Base-by-base conservation (phyloP, 2,113 vertebrate species). In the Phycodurus eques region DNA sequence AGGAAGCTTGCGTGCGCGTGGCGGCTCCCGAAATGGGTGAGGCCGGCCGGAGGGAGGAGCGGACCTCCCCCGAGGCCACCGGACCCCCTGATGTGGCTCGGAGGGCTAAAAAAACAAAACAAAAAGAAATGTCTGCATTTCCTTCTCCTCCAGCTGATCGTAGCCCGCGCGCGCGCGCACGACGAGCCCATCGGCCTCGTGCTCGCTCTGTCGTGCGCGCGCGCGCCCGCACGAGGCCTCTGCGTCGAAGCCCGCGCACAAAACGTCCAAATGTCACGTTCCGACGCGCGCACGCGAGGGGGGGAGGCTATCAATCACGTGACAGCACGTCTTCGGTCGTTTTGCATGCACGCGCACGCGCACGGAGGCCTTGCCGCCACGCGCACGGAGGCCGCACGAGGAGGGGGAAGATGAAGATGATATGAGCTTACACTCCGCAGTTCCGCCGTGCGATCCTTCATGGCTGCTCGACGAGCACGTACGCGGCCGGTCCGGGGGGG, bases 401-500 rank as follows among this genome's bases (percentile, higher is more conserved):
- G 5, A 33, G 49, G n/a, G 20, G 46, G 20, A 56, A 20, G 9
- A 68, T 47, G 6, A 35, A 68, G 31, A 82, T 62, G 83, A 80
- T 27, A 15, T 44, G 1, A 47, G 42, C 88, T 88, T 85, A 90
- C 88, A 27, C 88, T 90, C 81, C 88, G 82, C 80, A 90, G 88
- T 88, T 90, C 88, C 83, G 88, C 88, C 82, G 88, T 90, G 27
- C 88, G 88, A 83, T 90, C 88, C 85, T 90, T 90, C 88, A 90
- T 90, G 79, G 71, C 85, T 83, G 81, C 79, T 74, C 77, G 77
- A 80, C 77, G 80, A 80, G 73, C 83, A 49, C 63, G 75, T 82
- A 76, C 27, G 11, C 3, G 49, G n/a, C 33, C 22, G 77, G 70
- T 85, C 68, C 83, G 72, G 76, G 81, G 44, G 73, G 77, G 65